Evolutionary conservation across 2,888 invertebrate genomes (phyloP).

Genomic region (Cheilosia urbana): DNA sequence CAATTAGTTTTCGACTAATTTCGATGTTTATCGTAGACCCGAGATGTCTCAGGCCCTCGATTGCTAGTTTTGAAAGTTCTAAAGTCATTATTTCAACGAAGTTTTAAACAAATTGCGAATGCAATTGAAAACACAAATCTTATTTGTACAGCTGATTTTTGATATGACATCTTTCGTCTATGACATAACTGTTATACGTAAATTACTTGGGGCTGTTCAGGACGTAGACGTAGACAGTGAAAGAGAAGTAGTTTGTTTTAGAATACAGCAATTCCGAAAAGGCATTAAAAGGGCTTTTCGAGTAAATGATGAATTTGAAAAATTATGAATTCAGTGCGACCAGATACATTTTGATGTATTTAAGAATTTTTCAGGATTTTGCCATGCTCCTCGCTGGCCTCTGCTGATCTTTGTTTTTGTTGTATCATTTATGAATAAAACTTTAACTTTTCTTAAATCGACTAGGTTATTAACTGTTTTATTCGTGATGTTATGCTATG

Average conservation of each 20-base stretch:
- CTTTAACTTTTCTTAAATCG: no score
- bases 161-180: neutral
- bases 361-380: no score
- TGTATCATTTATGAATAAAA: no score
- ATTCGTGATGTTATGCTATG: no score
- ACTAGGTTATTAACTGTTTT: no score
- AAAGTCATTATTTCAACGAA: conserved; percentile 57
- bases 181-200: conserved; percentile 40
- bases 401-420: no score
- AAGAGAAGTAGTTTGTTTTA: neutral
- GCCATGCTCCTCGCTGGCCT: no score
- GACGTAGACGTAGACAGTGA: neutral
- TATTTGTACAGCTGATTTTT: conserved; percentile 50
- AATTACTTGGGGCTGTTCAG: neutral
- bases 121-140: conserved; percentile 48
- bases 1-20: conserved; percentile 81
- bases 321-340: no score
- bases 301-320: no score
- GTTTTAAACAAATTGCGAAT: conserved; percentile 17
- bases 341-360: no score
- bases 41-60: conserved; percentile 81
- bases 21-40: conserved; percentile 79
- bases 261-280: no score
- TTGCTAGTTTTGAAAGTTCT: conserved; percentile 79
- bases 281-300: no score